Evolutionary conservation across 2,797 vertebrate species (phyloP), one percentile per base, ranked within the genome.

Genomic region (Chelonia mydas): DNA sequence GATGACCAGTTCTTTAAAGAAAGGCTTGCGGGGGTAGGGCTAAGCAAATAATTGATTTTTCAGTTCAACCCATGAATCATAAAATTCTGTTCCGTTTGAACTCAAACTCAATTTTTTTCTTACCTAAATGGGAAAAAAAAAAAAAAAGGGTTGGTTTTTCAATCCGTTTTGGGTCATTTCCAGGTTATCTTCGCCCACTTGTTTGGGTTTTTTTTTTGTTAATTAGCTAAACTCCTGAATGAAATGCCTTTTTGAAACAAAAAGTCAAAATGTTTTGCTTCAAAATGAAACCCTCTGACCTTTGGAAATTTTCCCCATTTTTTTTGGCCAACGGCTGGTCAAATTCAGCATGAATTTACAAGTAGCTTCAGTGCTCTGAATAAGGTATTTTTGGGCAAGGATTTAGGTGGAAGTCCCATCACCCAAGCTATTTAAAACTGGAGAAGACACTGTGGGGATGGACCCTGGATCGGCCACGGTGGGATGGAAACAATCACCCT

Each of bases 21-120:
- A 7, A 4, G 2, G 11, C 15, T 31, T 59, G 15, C 27, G 15
- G 25, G 0, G 0, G 76, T 50, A 57, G 53, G 59, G n/a, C 19
- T 37, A 37, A 19, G 10, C n/a, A 72, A 41, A 72, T 72, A 41
- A 72, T 9, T n/a, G 17, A 25, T 41, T n/a, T 72, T 72, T 72
- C 33, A 23, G n/a, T 25, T 41, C 68, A 12, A 68, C 17, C 65
- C 65, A n/a, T 68, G n/a, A 11, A 11, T n/a, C 19, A 21, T 72
- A 41, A 41, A 10, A 37, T 23, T 72, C 19, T 21, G 65, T 72
- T 37, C 19, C 3, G 5, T 72, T 23, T 41, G n/a, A 41, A 72
- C 19, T 23, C 19, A 41, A 72, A 72, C 65, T 68, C 19, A 11
- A 3, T 72, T 23, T 37, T 72, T 41, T 72, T 23, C 59, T 61